Conservation (phyloP, 64 coral and sea anemone genomes). For the Montipora foliosa region DNA sequence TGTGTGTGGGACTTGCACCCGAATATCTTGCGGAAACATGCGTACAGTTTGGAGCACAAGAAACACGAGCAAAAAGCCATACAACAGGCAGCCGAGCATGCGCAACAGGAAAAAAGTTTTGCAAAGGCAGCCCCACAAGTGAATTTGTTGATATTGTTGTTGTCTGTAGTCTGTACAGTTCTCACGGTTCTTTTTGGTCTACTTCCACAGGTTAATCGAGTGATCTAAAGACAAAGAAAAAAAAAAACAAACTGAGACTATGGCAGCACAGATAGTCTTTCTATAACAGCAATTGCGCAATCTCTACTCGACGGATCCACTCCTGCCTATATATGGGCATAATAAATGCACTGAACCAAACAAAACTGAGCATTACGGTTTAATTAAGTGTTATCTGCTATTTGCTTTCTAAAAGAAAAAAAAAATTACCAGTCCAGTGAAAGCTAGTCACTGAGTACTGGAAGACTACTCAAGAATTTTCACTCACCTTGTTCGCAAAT, state of each 20-base stretch:
- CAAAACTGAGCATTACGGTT: too few relatives aligned
- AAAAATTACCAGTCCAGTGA: not conserved
- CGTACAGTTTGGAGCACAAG: conserved; percentile 55
- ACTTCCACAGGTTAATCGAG: conserved; percentile 56
- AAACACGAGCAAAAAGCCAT: conserved; percentile 71
- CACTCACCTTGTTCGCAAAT: conserved; percentile 81
- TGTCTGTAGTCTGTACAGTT: not conserved
- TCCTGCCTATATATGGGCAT: too few relatives aligned
- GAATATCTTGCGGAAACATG: conserved; percentile 61
- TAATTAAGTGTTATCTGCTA: too few relatives aligned
- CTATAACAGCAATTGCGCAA: not conserved
- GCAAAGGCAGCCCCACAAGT: not conserved
- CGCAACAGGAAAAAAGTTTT: conserved; percentile 32
- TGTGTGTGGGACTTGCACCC: conserved; percentile 65
- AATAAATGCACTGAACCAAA: too few relatives aligned
- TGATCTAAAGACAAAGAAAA: conserved; percentile 29
- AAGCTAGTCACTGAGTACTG: not conserved
- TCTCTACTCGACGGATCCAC: too few relatives aligned
- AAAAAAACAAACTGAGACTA: not conserved
- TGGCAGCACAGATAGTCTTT: not conserved
- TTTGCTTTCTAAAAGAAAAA: not conserved
- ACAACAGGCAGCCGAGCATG: conserved; percentile 68
- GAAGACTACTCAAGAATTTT: not conserved
- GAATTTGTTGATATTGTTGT: not conserved
- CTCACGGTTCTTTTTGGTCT: conserved; percentile 17